Evolutionary conservation across 2,797 vertebrate species (phyloP), one percentile per base, ranked within the genome.

Genomic region (Anguilla marmorata): DNA sequence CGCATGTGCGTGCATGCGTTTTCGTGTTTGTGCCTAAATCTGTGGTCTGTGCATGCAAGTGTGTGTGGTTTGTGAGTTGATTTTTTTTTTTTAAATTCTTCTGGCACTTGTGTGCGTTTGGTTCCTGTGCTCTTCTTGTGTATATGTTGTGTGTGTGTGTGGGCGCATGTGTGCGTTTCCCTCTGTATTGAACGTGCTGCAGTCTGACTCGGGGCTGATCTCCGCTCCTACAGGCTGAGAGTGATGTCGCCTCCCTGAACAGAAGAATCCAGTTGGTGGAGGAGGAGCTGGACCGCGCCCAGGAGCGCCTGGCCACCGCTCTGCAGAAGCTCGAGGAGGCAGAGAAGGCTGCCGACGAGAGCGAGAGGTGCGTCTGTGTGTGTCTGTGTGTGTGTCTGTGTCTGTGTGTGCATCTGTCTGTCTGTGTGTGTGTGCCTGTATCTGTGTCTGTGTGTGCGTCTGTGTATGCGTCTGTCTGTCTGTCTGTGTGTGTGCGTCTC

Each of bases 251-350:
- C 86, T 99, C 99, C 92, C 95, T 99, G 96, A 99, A 99, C 96
- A 99, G 99, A 93, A 98, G 99, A 30, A 99, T 99, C 96, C 99
- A 99, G 94, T 98, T 99, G 96, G 98, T 99, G 93, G 99, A 99
- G 96, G 99, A 99, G 91, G 98, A 99, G 97, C 90, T 99, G 97
- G 99, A 99, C 91, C 97, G 99, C 33, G 99, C 99, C 92, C 99
- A 99, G 95, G 99, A 99, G 96, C 98, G 99, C 92, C 96, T 99
- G 96, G 95, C 98, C 90, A 99, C 98, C 52, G 99, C 98, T 63
- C 94, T 99, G 93, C 98, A 98, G 95, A 99, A 99, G 95, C 97
- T 99, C 96, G 99, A 99, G 95, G 99, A 99, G 95, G 98, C 98
- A 0, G 99, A 99, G 97, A 99, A 99, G 96, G 98, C 98, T 90